These are phyloP conservation scores for Ditylenchus weischeri DNA, from an alignment of 2,888 invertebrate species.

Conservation along the genomic window DNA sequence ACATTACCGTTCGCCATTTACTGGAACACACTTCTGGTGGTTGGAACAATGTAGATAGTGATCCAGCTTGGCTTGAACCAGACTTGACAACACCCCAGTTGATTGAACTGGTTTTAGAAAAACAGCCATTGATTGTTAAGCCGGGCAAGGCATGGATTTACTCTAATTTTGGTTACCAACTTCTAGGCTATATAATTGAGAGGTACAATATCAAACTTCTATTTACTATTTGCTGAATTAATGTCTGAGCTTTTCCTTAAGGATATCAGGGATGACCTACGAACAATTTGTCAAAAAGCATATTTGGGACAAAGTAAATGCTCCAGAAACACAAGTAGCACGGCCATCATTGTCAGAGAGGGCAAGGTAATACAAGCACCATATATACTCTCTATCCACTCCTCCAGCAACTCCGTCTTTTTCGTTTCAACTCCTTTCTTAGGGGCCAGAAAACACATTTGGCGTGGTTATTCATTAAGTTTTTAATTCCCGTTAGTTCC, in stretches of 20 bases:
- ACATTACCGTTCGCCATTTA: constrained; percentile 53
- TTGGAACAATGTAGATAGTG: constrained; percentile 51
- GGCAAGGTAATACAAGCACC: constrained; percentile 41
- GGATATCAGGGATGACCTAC: constrained; percentile 45
- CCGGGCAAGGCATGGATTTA: constrained; percentile 56
- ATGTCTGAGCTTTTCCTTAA: not conserved
- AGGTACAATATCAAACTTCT: too few relatives aligned
- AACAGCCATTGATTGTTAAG: constrained; percentile 32
- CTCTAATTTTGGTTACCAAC: constrained; percentile 57
- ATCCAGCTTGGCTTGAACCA: constrained; percentile 57
- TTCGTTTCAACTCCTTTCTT: too few relatives aligned
- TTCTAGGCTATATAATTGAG: constrained; percentile 54
- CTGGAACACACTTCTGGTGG: constrained; percentile 56
- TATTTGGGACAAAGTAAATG: constrained; percentile 51
- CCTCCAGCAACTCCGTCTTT: too few relatives aligned
- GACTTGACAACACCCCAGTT: constrained; percentile 43
- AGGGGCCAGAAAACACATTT: too few relatives aligned
- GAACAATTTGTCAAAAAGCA: constrained; percentile 55
- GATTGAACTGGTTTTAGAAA: constrained; percentile 33
- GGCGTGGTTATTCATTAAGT: too few relatives aligned
- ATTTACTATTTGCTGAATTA: too few relatives aligned
- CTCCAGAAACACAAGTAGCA: constrained; percentile 55
- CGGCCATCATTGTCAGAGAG: constrained; percentile 50
- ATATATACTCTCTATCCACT: not conserved
- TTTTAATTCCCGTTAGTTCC: too few relatives aligned